Evolutionary conservation across 1,140 invertebrate genomes (phyloP).

Genomic region (Grapholita molesta): DNA sequence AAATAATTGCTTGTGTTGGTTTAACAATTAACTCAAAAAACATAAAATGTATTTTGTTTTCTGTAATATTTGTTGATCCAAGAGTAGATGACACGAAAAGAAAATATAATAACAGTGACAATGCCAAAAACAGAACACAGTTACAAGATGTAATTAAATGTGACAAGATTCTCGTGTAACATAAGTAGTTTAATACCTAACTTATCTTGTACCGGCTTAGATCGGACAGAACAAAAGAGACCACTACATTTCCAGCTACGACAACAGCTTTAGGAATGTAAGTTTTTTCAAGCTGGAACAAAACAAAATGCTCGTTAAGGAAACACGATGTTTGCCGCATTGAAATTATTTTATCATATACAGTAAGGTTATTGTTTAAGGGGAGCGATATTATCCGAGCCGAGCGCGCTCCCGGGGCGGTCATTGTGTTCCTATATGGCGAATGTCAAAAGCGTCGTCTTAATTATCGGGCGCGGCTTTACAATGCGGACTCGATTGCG

Average conservation of each 20-base stretch:
- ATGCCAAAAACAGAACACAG: not conserved
- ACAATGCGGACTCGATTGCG: slow-evolving; percentile 75
- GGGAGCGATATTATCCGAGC: slow-evolving; percentile 68
- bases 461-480: slow-evolving; percentile 74
- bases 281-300: slow-evolving; percentile 16
- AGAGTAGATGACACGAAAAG: not conserved
- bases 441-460: slow-evolving; percentile 78
- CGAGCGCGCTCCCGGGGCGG: slow-evolving; percentile 62
- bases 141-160: not conserved
- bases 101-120: not conserved
- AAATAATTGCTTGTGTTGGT: slow-evolving; percentile 45
- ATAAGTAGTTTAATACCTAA: not conserved
- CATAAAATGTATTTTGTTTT: slow-evolving; percentile 29
- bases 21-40: slow-evolving; percentile 19
- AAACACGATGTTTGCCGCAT: slow-evolving; percentile 65
- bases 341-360: slow-evolving; percentile 74
- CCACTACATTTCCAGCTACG: slow-evolving; percentile 7
- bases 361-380: slow-evolving; percentile 71
- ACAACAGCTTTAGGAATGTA: not conserved
- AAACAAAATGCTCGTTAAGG: slow-evolving; percentile 58
- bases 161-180: not conserved
- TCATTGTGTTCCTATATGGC: slow-evolving; percentile 77
- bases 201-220: not conserved
- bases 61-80: not conserved
- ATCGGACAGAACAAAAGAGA: not conserved